These are phyloP conservation scores for Altica lythri DNA, from an alignment of 2,888 invertebrate genomes.

Conservation along the genomic window DNA sequence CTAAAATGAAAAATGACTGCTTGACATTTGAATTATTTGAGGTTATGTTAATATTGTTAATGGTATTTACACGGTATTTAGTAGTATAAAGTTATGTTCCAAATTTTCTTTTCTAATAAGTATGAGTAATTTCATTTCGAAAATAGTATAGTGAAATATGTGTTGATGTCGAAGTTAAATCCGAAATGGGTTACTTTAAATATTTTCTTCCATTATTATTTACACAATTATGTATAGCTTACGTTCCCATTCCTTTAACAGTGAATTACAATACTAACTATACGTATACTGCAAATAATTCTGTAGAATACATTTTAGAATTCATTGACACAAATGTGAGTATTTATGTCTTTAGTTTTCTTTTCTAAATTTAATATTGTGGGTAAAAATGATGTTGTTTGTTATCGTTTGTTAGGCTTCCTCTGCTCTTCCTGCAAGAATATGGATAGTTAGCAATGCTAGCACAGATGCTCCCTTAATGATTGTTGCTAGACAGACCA, in stretches of 20 bases:
- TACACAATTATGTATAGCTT: neutral
- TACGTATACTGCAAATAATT: constrained; percentile 24
- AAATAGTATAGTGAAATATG: no score
- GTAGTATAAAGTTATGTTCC: no score
- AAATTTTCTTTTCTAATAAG: no score
- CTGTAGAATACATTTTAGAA: constrained; percentile 34
- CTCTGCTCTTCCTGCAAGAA: constrained; percentile 39
- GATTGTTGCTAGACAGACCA: constrained; percentile 75
- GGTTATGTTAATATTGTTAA: no score
- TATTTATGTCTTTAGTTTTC: no score
- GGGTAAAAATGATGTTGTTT: no score
- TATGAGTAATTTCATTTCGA: no score
- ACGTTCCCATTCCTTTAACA: constrained; percentile 1
- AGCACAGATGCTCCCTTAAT: constrained; percentile 62
- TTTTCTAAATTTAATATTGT: no score
- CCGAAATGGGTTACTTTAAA: constrained; percentile 3
- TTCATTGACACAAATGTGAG: constrained; percentile 17
- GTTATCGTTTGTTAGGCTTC: neutral
- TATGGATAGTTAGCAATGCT: constrained; percentile 41
- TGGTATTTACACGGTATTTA: no score
- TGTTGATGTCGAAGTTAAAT: no score
- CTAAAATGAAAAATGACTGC: no score
- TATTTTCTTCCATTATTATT: neutral
- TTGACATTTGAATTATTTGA: no score
- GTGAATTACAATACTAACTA: constrained; percentile 15